These are phyloP conservation scores for Nomada goodeniana DNA, from an alignment of 2,888 invertebrate genomes.

Conservation along the genomic window DNA sequence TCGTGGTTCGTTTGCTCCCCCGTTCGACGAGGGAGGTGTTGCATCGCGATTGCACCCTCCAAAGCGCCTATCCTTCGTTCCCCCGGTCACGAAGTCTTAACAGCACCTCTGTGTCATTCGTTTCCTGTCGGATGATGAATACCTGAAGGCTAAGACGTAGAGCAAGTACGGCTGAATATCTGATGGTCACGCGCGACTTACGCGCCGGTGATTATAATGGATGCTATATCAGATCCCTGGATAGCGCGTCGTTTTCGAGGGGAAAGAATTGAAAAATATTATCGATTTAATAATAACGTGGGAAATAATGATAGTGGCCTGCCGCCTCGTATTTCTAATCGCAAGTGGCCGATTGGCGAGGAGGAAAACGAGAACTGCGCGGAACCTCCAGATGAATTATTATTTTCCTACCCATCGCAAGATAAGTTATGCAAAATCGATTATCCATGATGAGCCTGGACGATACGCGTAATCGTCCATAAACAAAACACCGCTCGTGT, in stretches of 20 bases:
- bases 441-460: slow-evolving; percentile 32
- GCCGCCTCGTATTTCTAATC: too few relatives aligned
- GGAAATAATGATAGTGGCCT: too few relatives aligned
- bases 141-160: background rate
- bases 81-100: background rate
- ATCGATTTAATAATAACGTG: too few relatives aligned
- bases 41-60: slow-evolving; percentile 38
- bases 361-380: background rate
- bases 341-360: background rate
- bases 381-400: slow-evolving; percentile 1
- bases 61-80: background rate
- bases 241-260: too few relatives aligned
- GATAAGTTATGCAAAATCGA: slow-evolving; percentile 42
- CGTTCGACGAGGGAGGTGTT: slow-evolving; percentile 34
- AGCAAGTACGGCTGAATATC: background rate
- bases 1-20: slow-evolving; percentile 43
- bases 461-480: slow-evolving; percentile 37
- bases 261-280: too few relatives aligned
- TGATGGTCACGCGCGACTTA: too few relatives aligned
- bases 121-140: background rate
- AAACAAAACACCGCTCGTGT: slow-evolving; percentile 22
- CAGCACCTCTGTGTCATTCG: background rate
- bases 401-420: background rate
- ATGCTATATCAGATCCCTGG: too few relatives aligned
- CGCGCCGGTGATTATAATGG: too few relatives aligned